Base-by-base conservation (phyloP, 2,113 vertebrate species). In the Sciurus niger region DNA sequence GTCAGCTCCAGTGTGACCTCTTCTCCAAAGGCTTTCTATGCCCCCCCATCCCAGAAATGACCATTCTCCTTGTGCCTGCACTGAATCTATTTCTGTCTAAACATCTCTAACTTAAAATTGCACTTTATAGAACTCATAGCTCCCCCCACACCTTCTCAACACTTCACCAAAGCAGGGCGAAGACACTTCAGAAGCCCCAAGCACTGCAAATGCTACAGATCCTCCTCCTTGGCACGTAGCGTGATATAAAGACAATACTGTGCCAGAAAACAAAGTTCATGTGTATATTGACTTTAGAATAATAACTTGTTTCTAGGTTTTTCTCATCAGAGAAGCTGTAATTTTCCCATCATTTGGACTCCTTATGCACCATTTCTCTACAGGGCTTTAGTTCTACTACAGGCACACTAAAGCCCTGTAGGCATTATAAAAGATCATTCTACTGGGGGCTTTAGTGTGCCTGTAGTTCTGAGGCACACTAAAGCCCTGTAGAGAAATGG, bases 321-420 rank as follows among this genome's bases (percentile, higher is more conserved):
- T 89, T 83, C 55, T 30, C n/a, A 67, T 43, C 32, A 32, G 43
- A 30, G 11, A 58, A 48, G 34, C 48, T 32, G 53, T 72, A 72
- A 60, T 30, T 17, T 55, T 6, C 51, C 53, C 65, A 4, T 51
- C 3, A 4, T 46, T 51, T 34, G 37, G 24, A 73, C 40, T 30
- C 40, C 40, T 48, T 32, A 40, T 24, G 4, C 53, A 30, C 25
- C 8, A 12, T 40, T 37, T 51, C 30, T 43, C 30, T 82, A 8
- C 67, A 2, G 6, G 30, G 46, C 18, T 22, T 43, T 24, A 0
- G 8, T n/a, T n/a, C n/a, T n/a, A n/a, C n/a, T n/a, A n/a, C n/a
- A n/a, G n/a, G n/a, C n/a, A n/a, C n/a, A n/a, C n/a, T n/a, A n/a
- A n/a, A n/a, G n/a, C n/a, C n/a, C n/a, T n/a, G n/a, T n/a, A n/a